Evolutionary conservation across 2,113 vertebrate genomes (phyloP), one percentile per base, ranked within the genome.

Genomic region (Mastomys natalensis): DNA sequence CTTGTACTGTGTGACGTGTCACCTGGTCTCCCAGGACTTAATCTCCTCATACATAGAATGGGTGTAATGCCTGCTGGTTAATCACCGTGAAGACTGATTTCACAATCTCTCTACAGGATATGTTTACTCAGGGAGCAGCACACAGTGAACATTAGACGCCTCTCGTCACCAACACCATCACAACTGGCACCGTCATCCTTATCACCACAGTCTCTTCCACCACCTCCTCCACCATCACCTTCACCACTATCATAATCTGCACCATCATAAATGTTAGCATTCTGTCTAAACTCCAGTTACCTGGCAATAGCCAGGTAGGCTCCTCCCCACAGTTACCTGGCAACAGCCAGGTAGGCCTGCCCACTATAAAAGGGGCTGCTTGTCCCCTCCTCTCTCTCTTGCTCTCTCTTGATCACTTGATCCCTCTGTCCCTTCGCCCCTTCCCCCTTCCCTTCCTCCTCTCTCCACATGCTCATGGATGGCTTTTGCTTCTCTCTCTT

Each of bases 31-130:
- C 51, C 1, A 21, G 17, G 80, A 53, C 84, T 34, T 78, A 1
- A 13, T 51, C 43, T 89, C 73, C 64, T 74, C 34, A 0, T 19
- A 11, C 45, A 26, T 2, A 21, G 53, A 58, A 3, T 2, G 4
- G 26, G 10, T 34, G 24, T 4, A 26, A 60, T 60, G 13, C 37
- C 37, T 19, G 62, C 78, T 21, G 48, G 22, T 37, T 62, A 34
- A 31, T 84, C 7, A 9, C 51, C 13, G 43, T 0, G 62, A 58
- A 45, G 15, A 34, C 12, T 1, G 8, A 21, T 31, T 66, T 66
- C 64, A 37, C 0, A 17, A 73, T 40, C 13, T 7, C 51, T 9
- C 3, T 5, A 1, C 0, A 2, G 0, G 34, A 73, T 1, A 11
- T 4, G 29, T 73, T 53, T 29, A 7, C 64, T 40, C 37, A 17